Conservation (phyloP, 2,888 invertebrate species). For the Callyntrura guangdongensis region DNA sequence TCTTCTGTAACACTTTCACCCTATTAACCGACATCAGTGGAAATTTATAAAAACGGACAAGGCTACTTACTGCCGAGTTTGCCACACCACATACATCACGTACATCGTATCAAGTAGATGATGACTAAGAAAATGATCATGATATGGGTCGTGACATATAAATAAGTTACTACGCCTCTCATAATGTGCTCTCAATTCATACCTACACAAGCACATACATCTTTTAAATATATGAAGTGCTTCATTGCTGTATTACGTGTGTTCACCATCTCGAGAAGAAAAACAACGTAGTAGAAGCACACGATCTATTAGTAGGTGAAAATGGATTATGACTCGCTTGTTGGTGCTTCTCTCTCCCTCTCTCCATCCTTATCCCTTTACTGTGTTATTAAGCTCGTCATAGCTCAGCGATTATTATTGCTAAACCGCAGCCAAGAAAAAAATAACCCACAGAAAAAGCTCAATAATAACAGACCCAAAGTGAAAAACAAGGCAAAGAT, state of each 20-base stretch:
- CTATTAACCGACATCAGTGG: background rate
- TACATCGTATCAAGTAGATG: background rate
- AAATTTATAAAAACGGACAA: conserved; percentile 22
- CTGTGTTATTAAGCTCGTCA: background rate
- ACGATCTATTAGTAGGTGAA: conserved; percentile 24
- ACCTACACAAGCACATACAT: background rate
- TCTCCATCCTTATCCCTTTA: background rate
- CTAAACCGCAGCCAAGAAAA: conserved; percentile 59
- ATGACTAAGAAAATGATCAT: conserved; percentile 10
- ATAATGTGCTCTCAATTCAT: conserved; percentile 14
- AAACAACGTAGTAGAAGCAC: background rate
- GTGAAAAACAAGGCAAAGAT: conserved; percentile 30
- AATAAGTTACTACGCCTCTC: background rate
- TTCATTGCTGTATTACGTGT: background rate
- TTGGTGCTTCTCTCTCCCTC: conserved; percentile 4
- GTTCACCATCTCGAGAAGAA: background rate
- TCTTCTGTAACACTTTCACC: conserved; percentile 31
- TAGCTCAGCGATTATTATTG: conserved; percentile 51
- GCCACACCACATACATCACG: background rate
- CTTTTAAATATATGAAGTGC: too few species aligned
- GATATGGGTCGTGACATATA: conserved; percentile 24
- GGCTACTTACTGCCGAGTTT: background rate
- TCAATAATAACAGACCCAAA: conserved; percentile 40
- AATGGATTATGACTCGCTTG: conserved; percentile 35
- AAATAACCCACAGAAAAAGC: conserved; percentile 61